Conservation (phyloP, 2,113 vertebrate genomes). For the Sterrhoptilus dennistouni region DNA sequence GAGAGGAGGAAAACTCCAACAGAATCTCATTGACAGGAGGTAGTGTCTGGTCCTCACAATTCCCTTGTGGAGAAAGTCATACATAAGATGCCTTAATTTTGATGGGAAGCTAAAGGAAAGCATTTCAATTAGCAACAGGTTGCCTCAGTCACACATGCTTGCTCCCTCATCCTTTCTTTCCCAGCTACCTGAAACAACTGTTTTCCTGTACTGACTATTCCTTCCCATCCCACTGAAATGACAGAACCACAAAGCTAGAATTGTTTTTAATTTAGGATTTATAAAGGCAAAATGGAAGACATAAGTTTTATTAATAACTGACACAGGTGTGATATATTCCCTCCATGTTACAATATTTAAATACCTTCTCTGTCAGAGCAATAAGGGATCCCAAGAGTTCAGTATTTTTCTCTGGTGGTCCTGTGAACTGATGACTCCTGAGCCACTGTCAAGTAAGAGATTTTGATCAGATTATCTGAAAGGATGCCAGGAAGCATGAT, state of each 20-base stretch:
- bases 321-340: not conserved
- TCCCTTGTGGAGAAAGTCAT: not conserved
- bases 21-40: not conserved
- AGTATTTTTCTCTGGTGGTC: not conserved
- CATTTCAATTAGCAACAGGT: not conserved
- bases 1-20: not conserved
- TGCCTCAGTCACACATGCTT: not conserved
- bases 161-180: not conserved
- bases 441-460: constrained; percentile 76
- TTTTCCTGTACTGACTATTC: not conserved
- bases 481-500: constrained; percentile 75
- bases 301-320: not conserved
- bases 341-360: not conserved
- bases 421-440: constrained; percentile 44
- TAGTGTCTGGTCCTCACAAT: not conserved
- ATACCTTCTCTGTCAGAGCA: not conserved
- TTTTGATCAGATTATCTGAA: constrained; percentile 82
- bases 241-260: not conserved
- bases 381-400: not conserved
- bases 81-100: rapidly evolving
- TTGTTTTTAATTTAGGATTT: not conserved
- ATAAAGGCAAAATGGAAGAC: not conserved
- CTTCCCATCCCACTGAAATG: not conserved
- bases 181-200: not conserved
- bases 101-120: not conserved